Percentiles rank a stretch among this genome's conserved stretches.
These are phyloP conservation scores for Erebia aethiops DNA, from an alignment of 2,888 invertebrate species.

Conservation along the genomic window DNA sequence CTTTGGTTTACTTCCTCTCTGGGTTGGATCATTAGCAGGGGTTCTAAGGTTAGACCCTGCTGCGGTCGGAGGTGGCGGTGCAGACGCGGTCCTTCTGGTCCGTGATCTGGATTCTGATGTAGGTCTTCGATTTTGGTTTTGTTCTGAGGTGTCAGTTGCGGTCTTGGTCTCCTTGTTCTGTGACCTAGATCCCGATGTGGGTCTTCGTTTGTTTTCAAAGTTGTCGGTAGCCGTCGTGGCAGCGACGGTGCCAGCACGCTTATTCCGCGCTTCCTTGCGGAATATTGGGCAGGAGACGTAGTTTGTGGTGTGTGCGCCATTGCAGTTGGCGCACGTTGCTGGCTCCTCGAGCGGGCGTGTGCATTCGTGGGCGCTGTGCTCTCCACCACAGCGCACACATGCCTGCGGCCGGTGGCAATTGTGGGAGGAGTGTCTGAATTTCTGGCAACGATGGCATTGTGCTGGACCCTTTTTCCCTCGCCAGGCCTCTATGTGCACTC, in stretches of 20 bases:
- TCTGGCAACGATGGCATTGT: constrained; percentile 31
- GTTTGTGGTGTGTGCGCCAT: constrained; percentile 29
- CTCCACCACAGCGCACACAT: constrained; percentile 25
- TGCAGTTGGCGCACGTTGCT: constrained; percentile 34
- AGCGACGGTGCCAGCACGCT: neutral
- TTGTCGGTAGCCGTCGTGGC: neutral
- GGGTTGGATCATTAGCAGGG: no score
- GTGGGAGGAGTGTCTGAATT: constrained; percentile 34
- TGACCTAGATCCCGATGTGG: neutral
- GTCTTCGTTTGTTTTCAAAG: neutral
- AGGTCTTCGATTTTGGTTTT: no score
- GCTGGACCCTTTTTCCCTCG: constrained; percentile 21
- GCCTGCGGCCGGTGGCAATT: constrained; percentile 24
- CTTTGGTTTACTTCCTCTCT: no score
- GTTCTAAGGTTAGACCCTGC: no score
- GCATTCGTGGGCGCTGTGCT: constrained; percentile 32
- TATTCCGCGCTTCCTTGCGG: neutral
- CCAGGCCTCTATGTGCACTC: constrained; percentile 21
- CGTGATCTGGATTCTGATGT: no score
- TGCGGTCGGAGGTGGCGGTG: no score
- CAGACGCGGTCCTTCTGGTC: no score
- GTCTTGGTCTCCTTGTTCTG: neutral
- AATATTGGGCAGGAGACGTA: neutral
- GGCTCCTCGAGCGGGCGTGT: constrained; percentile 33
- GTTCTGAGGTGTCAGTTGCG: neutral